These are phyloP conservation scores for Heterochromis multidens DNA, from an alignment of 2,113 vertebrate genomes.

Conservation along the genomic window DNA sequence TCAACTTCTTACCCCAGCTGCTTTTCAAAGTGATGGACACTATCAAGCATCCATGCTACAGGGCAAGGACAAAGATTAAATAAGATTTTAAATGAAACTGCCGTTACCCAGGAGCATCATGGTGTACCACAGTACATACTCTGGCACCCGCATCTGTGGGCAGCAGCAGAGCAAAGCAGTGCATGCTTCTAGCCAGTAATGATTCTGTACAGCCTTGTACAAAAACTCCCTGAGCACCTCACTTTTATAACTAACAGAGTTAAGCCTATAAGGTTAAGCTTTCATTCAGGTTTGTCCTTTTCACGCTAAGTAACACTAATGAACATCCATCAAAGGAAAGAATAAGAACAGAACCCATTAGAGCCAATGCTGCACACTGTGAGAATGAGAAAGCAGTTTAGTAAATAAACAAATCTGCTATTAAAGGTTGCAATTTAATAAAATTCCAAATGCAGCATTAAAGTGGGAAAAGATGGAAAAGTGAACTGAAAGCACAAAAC, in stretches of 20 bases:
- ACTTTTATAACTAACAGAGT: not conserved
- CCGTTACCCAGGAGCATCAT: not conserved
- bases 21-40: not conserved
- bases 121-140: not conserved
- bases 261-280: not conserved
- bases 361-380: not conserved
- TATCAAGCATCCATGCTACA: not conserved
- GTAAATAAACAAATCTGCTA: not conserved
- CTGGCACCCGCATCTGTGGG: not conserved
- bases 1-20: not conserved
- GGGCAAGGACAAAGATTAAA: conserved; percentile 1
- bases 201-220: not conserved
- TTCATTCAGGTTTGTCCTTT: not conserved
- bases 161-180: not conserved
- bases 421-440: not conserved
- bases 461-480: not conserved
- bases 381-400: not conserved
- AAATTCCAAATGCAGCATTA: not conserved
- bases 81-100: not conserved
- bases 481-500: too few species aligned
- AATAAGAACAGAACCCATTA: not conserved
- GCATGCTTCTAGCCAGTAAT: not conserved
- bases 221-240: not conserved
- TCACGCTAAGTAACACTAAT: not conserved
- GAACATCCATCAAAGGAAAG: not conserved